Percentiles rank a stretch among this genome's conserved stretches.
phyloP scores from a whole-genome alignment of 1,140 invertebrate species.

The Macrobrachium rosenbergii region DNA sequence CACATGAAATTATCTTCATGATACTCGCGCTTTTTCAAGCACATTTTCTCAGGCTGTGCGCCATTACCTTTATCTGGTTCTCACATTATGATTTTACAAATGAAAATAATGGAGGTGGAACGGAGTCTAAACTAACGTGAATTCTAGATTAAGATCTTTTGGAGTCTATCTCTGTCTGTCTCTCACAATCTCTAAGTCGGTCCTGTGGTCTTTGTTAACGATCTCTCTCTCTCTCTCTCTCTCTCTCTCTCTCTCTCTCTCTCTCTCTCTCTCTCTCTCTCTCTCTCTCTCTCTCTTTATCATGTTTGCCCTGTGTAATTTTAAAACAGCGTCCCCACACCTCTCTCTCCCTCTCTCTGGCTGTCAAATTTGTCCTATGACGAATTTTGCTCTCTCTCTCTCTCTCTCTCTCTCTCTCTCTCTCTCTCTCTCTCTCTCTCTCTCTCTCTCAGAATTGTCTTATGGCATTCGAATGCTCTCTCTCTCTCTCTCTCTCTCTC shows the following conservation, averaged over 20 bases:
- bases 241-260: constrained; percentile 10
- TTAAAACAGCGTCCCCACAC: background rate
- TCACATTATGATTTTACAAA: no score
- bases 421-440: no score
- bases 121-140: no score
- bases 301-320: no score
- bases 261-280: background rate
- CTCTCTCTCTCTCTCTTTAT: background rate
- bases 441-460: background rate
- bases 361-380: no score
- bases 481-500: background rate
- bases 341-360: constrained; percentile 7
- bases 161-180: background rate
- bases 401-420: background rate
- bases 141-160: background rate
- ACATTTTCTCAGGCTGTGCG: no score
- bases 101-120: no score
- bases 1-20: no score
- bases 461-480: background rate
- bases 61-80: no score
- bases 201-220: background rate
- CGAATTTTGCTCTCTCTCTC: no score
- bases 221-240: constrained; percentile 5
- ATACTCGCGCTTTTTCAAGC: no score
- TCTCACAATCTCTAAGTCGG: background rate